Evolutionary conservation across 2,888 invertebrate genomes (phyloP), one percentile per base, ranked within the genome.

Genomic region (Acanthococcus lagerstroemiae): DNA sequence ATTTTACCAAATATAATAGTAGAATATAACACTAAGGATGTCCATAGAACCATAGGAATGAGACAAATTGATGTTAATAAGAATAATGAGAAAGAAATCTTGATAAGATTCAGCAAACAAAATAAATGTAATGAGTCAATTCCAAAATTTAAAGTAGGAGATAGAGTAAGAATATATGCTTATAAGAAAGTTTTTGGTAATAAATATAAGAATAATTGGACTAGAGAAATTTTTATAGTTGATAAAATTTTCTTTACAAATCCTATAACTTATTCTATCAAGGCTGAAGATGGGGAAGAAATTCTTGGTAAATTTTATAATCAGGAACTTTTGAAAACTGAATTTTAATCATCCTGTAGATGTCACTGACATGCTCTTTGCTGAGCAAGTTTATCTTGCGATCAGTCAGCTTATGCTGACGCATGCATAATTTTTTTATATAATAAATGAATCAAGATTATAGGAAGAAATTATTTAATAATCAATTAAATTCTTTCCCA

Each of bases 51-150:
- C 1, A 52, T 63, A 17, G 46, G 27, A 12, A 24, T 60, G 6
- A 17, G 1, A 24, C 48, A 44, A 22, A 50, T 19, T n/a, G 19
- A 63, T 17, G 63, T 63, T 25, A 22, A 27, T 27, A 63, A 63
- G 26, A 27, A 26, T 17, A 63, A 63, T 37, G 52, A 65, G 45
- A 21, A 55, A 55, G 25, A 55, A 44, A 65, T 65, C 17, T 48
- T 48, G 19, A 48, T 48, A 48, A 48, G 21, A 48, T 15, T 55
- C 5, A 37, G 45, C 3, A 55, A 55, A 55, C n/a, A 60, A 60
- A 60, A 60, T 45, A 37, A 17, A 46, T 24, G 21, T 19, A 46
- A 60, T 46, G 1, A 1, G 24, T 3, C 2, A 30, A 30, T 19
- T 56, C 30, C 56, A 56, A 56, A 56, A 56, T 56, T 56, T 30